Conservation (phyloP, 1,140 invertebrate species). For the Caenorhabditis briggsae region DNA sequence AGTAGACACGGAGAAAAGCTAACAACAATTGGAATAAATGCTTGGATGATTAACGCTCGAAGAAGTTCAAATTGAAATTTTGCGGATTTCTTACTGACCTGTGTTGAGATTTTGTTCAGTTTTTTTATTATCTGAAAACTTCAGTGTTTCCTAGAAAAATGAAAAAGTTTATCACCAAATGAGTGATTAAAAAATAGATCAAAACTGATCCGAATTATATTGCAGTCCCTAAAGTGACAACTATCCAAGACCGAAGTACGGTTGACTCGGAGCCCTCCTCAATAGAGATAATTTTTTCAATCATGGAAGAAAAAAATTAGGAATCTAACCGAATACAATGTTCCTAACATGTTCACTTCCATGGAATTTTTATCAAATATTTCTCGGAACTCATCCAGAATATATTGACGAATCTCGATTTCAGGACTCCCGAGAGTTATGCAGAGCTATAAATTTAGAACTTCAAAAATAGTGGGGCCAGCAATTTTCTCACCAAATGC, state of each 20-base stretch:
- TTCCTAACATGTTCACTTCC: background rate
- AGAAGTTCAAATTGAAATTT: conserved; percentile 11
- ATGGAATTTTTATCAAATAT: background rate
- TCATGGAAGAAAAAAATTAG: too few species aligned
- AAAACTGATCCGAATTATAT: background rate
- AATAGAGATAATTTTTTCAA: too few species aligned
- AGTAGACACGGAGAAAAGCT: conserved; percentile 1
- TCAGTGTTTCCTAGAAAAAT: background rate
- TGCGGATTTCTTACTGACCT: background rate
- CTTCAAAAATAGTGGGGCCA: too few species aligned
- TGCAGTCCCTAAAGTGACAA: background rate
- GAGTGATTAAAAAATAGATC: background rate
- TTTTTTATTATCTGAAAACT: background rate
- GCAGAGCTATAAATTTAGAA: background rate
- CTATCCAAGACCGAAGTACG: background rate
- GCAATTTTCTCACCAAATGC: background rate
- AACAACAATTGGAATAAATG: background rate
- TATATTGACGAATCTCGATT: background rate
- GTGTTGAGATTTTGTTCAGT: background rate
- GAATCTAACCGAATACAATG: background rate
- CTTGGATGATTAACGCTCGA: background rate
- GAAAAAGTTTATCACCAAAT: background rate
- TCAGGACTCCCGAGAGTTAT: background rate
- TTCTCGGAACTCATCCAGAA: background rate
- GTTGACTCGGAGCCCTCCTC: background rate